Base-by-base conservation (phyloP, 2,797 vertebrate genomes). In the Parauchenoglanis ngamensis region DNA sequence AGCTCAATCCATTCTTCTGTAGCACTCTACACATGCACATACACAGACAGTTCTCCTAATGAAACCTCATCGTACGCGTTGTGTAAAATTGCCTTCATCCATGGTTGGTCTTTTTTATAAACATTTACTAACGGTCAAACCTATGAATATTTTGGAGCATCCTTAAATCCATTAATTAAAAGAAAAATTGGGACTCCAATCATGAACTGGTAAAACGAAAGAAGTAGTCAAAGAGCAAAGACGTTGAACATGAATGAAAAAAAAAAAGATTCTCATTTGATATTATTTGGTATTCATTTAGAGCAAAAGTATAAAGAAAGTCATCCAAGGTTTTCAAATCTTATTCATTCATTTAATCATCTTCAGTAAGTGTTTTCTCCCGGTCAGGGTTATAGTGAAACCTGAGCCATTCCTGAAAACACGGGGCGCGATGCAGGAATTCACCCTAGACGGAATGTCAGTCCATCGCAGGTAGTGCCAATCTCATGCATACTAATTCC, bases 1-100 rank as follows among this genome's bases (percentile, higher is more conserved):
- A 95, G 87, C 7, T 87, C 79, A 73, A 94, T 91, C 97, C 97
- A 98, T 77, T 98, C 95, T 68, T 94, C 93, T n/a, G 90, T 95
- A 93, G 98, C 97, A 76, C 92, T 92, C 97, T 98, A 83, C 80
- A 87, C 77, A 88, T 57, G 87, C 2, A 83, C 73, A 86, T 2
- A 35, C 25, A 86, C 23, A 3, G 40, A 84, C 25, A 68, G 2
- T 6, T 15, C 25, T 49, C 40, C 23, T 7, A 52, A 49, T 28
- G 13, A 52, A 76, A 52, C 13, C 73, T 28, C 46, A 73, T 25
- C 46, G 8, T 73, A 23, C 17, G 25, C 28, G 46, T n/a, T 76
- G 5, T n/a, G 46, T 0, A 76, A 28, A 52, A 73, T 73, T 49
- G 72, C 72, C 25, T 23, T 46, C 40, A 46, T 73, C 46, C 21